Percentiles rank a stretch among this genome's conserved stretches.
These are phyloP conservation scores for Cyrtonyx montezumae DNA, from an alignment of 2,113 vertebrate species.

Conservation along the genomic window DNA sequence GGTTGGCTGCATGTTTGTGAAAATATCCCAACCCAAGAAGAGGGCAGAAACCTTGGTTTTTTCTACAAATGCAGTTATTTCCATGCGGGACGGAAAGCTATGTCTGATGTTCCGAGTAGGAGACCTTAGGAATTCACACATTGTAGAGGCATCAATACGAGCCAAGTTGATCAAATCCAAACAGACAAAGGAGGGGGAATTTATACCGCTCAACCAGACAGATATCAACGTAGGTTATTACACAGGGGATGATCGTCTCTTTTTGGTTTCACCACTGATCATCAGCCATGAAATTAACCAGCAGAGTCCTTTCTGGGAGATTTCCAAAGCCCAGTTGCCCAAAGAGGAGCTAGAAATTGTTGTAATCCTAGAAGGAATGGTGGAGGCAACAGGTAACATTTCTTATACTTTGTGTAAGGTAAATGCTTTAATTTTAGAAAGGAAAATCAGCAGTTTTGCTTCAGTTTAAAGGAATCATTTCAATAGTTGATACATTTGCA, in stretches of 20 bases:
- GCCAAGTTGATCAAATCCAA: conserved; percentile 99
- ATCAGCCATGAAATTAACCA: conserved; percentile 99
- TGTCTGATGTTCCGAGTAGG: conserved; percentile 99
- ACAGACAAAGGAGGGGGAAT: conserved; percentile 99
- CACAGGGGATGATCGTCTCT: conserved; percentile 96
- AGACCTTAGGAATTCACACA: conserved; percentile 98
- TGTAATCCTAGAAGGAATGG: conserved; percentile 99
- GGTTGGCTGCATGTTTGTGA: conserved; percentile 99
- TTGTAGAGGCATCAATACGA: conserved; percentile 97
- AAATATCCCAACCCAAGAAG: conserved; percentile 99
- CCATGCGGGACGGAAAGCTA: conserved; percentile 94
- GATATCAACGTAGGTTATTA: conserved; percentile 98
- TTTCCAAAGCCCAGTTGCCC: conserved; percentile 91
- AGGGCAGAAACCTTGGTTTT: conserved; percentile 98
- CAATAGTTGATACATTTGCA: neutral
- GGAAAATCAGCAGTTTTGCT: conserved; percentile 47
- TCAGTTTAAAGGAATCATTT: conserved; percentile 42
- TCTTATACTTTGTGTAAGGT: conserved; percentile 60
- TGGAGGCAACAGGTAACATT: conserved; percentile 96
- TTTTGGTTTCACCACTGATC: conserved; percentile 97
- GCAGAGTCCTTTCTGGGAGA: conserved; percentile 98
- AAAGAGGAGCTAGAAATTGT: conserved; percentile 97
- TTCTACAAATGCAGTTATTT: conserved; percentile 96
- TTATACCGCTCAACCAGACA: conserved; percentile 98
- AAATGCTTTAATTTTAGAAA: conserved; percentile 68